Percentiles rank a stretch among this genome's conserved stretches.
Conservation (phyloP, 2,113 vertebrate genomes). For the Calonectris borealis region DNA sequence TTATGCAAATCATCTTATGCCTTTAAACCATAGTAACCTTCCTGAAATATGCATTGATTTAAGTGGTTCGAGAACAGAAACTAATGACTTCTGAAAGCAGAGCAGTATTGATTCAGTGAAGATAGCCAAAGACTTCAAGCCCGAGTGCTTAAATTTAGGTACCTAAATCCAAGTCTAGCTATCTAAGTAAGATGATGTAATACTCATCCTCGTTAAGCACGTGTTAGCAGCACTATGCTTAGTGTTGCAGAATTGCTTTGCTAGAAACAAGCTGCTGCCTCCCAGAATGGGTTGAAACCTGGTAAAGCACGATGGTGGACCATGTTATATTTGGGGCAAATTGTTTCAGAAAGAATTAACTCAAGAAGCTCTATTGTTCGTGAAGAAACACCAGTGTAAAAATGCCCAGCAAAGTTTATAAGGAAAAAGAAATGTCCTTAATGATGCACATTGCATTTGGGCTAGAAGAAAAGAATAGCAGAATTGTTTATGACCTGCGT, state of each 20-base stretch:
- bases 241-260: not conserved
- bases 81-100: conserved; percentile 43
- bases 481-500: not conserved
- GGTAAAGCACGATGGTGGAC: not conserved
- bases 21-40: not conserved
- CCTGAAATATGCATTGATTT: conserved; percentile 29
- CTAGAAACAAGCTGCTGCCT: not conserved
- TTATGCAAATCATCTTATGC: not conserved
- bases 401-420: not conserved
- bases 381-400: not conserved
- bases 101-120: conserved; percentile 26
- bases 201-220: not conserved
- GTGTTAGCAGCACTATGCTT: not conserved
- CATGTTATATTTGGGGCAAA: not conserved
- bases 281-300: not conserved
- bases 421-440: not conserved
- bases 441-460: not conserved
- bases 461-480: not conserved
- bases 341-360: not conserved
- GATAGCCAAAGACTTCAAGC: conserved; percentile 28
- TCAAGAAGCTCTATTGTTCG: not conserved
- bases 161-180: not conserved
- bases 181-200: not conserved
- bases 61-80: conserved; percentile 11
- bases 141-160: conserved; percentile 3